Base-by-base conservation (phyloP, 1,140 invertebrate genomes). In the Cecropterus lyciades region DNA sequence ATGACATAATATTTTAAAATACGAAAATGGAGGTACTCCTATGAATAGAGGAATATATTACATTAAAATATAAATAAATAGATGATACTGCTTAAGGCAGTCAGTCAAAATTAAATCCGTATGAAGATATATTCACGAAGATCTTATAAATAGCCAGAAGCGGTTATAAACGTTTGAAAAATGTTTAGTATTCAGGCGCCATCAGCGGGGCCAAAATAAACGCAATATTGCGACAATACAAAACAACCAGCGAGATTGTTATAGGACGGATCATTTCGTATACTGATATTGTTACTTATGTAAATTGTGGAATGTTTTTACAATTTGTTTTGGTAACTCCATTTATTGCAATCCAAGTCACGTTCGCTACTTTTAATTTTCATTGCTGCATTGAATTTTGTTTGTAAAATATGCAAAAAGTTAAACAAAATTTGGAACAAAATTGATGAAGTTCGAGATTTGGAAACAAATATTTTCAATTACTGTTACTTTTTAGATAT, bases 121-220 rank as follows among this genome's bases (percentile, higher is more conserved):
- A 11, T 33, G 7, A 8, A 11, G 10, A 40, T 40, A 40, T 40
- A 40, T 40, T 40, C 6, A 40, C 37, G 1, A 40, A 9, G 37
- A 13, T 11, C 37, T 40, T 40, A 40, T 40, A 56, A 42, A 56
- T 43, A 56, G 53, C 53, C 40, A 56, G 37, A 56, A 30, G 51
- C 51, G n/a, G 42, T 57, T 57, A 60, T 60, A 60, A 48, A 37
- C 45, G 14, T 46, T 17, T 62, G 57, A 49, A 49, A 62, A 62
- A 45, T 62, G 46, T 33, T 62, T 51, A 62, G 57, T 62, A 62
- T 62, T 62, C 57, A 48, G 57, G 20, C 57, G 33, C n/a, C 45
- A n/a, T 37, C 57, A 15, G 30, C 46, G 27, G 11, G 46, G 57
- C 57, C 16, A 62, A 62, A 62, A 62, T 62, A 49, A 62, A 49